Evolutionary conservation across 1,140 invertebrate genomes (phyloP).

Genomic region (Bombus pascuorum): DNA sequence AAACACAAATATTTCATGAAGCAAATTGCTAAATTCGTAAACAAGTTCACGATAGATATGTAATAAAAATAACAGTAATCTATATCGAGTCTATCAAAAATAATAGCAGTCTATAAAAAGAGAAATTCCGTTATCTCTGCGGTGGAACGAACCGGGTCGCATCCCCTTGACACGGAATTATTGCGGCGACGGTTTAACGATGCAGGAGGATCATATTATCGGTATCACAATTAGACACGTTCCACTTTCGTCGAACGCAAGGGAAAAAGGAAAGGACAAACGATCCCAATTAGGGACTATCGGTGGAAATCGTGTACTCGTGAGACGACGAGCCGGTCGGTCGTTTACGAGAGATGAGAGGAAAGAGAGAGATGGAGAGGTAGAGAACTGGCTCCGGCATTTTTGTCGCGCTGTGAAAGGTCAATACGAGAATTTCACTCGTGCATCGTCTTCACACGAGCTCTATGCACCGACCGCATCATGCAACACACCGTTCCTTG

Average conservation of each 20-base stretch:
- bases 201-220: conserved; percentile 59
- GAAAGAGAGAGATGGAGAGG: background rate
- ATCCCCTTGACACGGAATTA: conserved; percentile 39
- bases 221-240: conserved; percentile 48
- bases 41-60: too few relatives aligned
- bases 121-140: background rate
- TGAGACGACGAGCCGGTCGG: conserved; percentile 41
- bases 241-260: conserved; percentile 51
- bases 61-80: background rate
- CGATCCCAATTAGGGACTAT: conserved; percentile 66
- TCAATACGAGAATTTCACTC: conserved; percentile 81
- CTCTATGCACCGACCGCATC: conserved; percentile 48
- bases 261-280: conserved; percentile 31
- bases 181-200: conserved; percentile 35
- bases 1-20: too few relatives aligned
- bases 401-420: conserved; percentile 78
- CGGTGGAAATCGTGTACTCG: conserved; percentile 67
- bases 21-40: too few relatives aligned
- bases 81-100: background rate
- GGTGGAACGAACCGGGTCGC: conserved; percentile 10
- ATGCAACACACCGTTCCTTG: conserved; percentile 32
- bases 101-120: background rate
- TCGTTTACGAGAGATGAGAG: conserved; percentile 36
- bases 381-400: conserved; percentile 75
- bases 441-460: conserved; percentile 74